Evolutionary conservation across 2,888 invertebrate species (phyloP).

Genomic region (Catocala fraxini): DNA sequence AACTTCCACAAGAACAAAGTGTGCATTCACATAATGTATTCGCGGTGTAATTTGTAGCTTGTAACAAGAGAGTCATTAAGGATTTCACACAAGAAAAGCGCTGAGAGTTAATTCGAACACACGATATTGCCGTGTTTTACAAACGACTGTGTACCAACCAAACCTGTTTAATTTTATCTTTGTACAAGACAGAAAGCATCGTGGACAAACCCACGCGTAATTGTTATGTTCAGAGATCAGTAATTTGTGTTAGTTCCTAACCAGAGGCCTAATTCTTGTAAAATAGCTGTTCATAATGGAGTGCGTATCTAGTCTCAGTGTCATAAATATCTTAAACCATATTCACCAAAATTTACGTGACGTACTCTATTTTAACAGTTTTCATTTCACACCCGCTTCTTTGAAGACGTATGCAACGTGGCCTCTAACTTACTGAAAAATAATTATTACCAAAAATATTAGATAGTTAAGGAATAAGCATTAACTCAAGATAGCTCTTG

Average conservation of each 20-base stretch:
- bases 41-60: conserved; percentile 34
- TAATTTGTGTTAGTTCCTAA: conserved; percentile 6
- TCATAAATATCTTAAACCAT: too few species aligned
- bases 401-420: too few species aligned
- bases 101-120: conserved; percentile 11
- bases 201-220: conserved; percentile 28
- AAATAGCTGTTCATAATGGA: too few species aligned
- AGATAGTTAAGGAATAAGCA: too few species aligned
- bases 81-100: conserved; percentile 38
- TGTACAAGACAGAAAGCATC: conserved; percentile 29
- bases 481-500: too few species aligned
- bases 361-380: too few species aligned
- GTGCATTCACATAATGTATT: conserved; percentile 12
- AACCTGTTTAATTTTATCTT: conserved; percentile 21
- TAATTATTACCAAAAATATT: too few species aligned
- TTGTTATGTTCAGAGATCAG: conserved; percentile 23
- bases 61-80: conserved; percentile 41
- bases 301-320: too few species aligned
- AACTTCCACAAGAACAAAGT: background rate
- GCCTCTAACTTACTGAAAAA: too few species aligned
- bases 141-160: conserved; percentile 11
- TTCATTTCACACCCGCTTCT: too few species aligned
- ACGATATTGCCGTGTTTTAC: conserved; percentile 21
- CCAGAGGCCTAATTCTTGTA: too few species aligned
- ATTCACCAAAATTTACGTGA: too few species aligned